phyloP scores from a whole-genome alignment of 2,888 invertebrate species.

The Conchocele bisecta region DNA sequence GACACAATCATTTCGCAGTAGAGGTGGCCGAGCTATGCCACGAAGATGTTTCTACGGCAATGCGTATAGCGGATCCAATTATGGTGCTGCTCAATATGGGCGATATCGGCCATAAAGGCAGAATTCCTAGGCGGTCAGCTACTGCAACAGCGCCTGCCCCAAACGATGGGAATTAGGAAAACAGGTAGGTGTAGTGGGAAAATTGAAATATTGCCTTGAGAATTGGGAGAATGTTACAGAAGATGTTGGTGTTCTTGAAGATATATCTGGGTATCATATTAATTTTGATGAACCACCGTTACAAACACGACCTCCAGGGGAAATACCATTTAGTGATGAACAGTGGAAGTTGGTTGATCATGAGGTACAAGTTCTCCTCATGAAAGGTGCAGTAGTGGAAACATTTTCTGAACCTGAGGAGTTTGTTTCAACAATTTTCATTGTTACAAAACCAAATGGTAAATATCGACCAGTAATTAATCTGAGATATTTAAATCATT shows the following conservation, averaged over 20 bases:
- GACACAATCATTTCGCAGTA: background rate
- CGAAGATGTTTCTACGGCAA: too few species aligned
- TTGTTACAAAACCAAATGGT: background rate
- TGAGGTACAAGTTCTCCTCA: background rate
- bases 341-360: background rate
- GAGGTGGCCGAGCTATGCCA: background rate
- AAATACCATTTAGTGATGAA: background rate
- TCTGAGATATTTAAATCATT: background rate
- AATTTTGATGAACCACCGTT: background rate
- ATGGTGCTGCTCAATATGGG: background rate
- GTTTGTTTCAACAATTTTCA: slow-evolving; percentile 1
- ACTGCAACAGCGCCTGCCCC: too few species aligned
- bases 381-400: background rate
- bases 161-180: background rate
- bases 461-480: slow-evolving; percentile 6
- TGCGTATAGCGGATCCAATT: background rate
- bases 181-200: background rate
- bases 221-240: slow-evolving; percentile 2
- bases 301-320: background rate
- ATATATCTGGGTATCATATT: background rate
- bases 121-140: background rate
- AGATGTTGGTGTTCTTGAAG: background rate
- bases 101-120: background rate
- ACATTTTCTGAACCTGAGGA: background rate
- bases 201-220: background rate